These are phyloP conservation scores for Montipora capitata DNA, from an alignment of 92 coral and sea anemone species.

Conservation along the genomic window DNA sequence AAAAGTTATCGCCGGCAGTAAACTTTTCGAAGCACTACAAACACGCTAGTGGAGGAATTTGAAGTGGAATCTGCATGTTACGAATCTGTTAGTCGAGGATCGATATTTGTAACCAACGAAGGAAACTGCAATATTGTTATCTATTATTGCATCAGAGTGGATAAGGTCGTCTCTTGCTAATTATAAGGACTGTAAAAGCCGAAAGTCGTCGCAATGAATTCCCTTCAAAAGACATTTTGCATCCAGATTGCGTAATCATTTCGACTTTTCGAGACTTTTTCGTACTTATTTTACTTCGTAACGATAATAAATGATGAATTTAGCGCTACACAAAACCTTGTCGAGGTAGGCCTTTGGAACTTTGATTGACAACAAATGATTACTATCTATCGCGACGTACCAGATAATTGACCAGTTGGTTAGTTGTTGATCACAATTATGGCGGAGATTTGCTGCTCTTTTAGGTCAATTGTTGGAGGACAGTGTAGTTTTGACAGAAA, in stretches of 20 bases:
- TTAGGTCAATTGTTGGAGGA: constrained; percentile 66
- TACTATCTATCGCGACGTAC: constrained; percentile 10
- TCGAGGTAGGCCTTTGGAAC: constrained; percentile 19
- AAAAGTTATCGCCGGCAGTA: constrained; percentile 12
- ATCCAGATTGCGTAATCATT: constrained; percentile 9
- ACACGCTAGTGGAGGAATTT: constrained; percentile 6
- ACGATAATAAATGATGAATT: constrained; percentile 14
- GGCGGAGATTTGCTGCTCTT: constrained; percentile 63
- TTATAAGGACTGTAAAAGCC: background rate
- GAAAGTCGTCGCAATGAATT: constrained; percentile 17
- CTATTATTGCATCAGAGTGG: background rate
- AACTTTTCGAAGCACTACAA: constrained; percentile 2
- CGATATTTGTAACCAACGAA: background rate
- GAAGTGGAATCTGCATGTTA: constrained; percentile 13
- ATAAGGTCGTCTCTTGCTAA: constrained; percentile 4
- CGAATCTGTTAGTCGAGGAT: background rate
- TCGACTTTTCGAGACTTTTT: constrained; percentile 8
- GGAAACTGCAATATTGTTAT: background rate
- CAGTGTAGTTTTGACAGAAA: constrained; percentile 49
- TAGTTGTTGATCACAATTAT: constrained; percentile 17
- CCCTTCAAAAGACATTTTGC: constrained; percentile 9
- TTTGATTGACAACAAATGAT: constrained; percentile 6
- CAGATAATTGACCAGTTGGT: constrained; percentile 14
- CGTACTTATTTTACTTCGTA: constrained; percentile 10
- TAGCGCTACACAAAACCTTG: constrained; percentile 9